phyloP scores from a whole-genome alignment of 2,888 invertebrate genomes.

The Tanytarsus gracilentus region DNA sequence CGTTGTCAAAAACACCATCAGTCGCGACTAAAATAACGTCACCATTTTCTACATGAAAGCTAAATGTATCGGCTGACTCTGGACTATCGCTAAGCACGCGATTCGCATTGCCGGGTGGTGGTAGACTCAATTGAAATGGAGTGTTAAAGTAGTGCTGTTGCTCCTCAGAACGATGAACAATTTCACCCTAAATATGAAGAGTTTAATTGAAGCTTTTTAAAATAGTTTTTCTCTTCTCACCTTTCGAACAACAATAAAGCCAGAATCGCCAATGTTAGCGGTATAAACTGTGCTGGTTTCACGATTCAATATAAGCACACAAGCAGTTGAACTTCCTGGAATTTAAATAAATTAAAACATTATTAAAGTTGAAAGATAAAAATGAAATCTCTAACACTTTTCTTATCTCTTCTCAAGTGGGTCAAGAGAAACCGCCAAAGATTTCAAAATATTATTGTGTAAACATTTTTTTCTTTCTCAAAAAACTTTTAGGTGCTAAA shows the following conservation, averaged over 20 bases:
- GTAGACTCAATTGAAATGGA: slow-evolving; percentile 91
- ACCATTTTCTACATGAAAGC: slow-evolving; percentile 79
- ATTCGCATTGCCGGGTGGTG: slow-evolving; percentile 81
- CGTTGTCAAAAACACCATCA: slow-evolving; percentile 97
- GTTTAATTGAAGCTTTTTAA: no score
- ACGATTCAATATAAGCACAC: slow-evolving; percentile 86
- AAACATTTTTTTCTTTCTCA: no score
- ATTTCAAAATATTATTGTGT: no score
- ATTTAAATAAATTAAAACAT: slow-evolving; percentile 30
- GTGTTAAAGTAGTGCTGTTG: slow-evolving; percentile 99
- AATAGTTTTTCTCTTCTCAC: no score
- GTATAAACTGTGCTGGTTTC: slow-evolving; percentile 85
- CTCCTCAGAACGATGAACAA: slow-evolving; percentile 89
- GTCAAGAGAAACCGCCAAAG: no score
- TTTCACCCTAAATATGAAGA: no score
- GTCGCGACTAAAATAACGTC: slow-evolving; percentile 93
- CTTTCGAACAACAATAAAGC: slow-evolving; percentile 86
- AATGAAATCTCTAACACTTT: slow-evolving; percentile 6
- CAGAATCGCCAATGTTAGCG: slow-evolving; percentile 98
- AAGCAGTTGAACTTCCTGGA: slow-evolving; percentile 93
- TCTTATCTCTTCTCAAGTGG: no score
- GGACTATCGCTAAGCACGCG: slow-evolving; percentile 89
- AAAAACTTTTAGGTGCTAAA: no score
- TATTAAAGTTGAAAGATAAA: neutral
- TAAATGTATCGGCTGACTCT: slow-evolving; percentile 80